Evolutionary conservation across 2,888 invertebrate genomes (phyloP).

Genomic region (Orthosia cruda): DNA sequence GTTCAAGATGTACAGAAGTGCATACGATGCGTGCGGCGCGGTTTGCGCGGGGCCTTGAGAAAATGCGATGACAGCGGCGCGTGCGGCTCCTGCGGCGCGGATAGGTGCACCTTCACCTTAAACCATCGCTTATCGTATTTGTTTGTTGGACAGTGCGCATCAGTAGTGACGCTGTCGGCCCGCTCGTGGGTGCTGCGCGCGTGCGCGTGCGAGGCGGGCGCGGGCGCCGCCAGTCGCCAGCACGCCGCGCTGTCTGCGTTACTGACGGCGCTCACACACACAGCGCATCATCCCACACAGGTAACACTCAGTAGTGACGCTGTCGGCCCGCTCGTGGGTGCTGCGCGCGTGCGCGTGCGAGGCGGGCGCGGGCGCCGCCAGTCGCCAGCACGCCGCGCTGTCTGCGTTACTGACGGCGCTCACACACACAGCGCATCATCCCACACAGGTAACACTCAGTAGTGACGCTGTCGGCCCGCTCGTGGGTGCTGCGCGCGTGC

Average conservation of each 20-base stretch:
- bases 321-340: slow-evolving; percentile 87
- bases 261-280: slow-evolving; percentile 89
- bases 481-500: slow-evolving; percentile 87
- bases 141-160: slow-evolving; percentile 61
- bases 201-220: slow-evolving; percentile 87
- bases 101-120: too few species aligned
- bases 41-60: too few species aligned
- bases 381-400: slow-evolving; percentile 85
- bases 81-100: too few species aligned
- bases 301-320: slow-evolving; percentile 73
- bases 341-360: slow-evolving; percentile 87
- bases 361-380: slow-evolving; percentile 83
- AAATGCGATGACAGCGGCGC: too few species aligned
- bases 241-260: slow-evolving; percentile 93
- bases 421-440: slow-evolving; percentile 74
- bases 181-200: slow-evolving; percentile 88
- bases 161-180: slow-evolving; percentile 78
- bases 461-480: slow-evolving; percentile 82
- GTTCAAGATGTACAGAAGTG: too few species aligned
- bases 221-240: slow-evolving; percentile 81
- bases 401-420: slow-evolving; percentile 94
- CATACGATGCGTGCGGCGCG: too few species aligned
- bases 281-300: slow-evolving; percentile 72
- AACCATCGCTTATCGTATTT: too few species aligned
- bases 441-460: slow-evolving; percentile 72